Evolutionary conservation across 2,113 vertebrate species (phyloP).

Genomic region (Pseudolaguvia tuberculata): DNA sequence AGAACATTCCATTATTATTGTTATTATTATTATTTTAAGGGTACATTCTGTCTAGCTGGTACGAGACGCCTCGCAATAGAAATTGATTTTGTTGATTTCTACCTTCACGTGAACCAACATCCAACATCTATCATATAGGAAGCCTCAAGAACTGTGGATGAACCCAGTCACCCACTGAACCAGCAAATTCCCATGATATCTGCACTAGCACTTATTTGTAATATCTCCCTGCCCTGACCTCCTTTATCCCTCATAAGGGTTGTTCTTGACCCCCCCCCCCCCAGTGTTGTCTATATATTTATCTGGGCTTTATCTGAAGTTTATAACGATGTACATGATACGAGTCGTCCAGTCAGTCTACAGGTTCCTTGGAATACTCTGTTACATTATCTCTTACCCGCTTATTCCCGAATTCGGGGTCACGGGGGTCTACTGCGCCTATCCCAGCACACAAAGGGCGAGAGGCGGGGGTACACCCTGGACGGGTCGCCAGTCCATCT

Average conservation of each 20-base stretch:
- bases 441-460: too few species aligned
- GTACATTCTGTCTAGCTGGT: slow-evolving; percentile 2
- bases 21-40: not conserved
- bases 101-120: not conserved
- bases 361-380: too few species aligned
- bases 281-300: not conserved
- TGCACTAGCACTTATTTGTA: not conserved
- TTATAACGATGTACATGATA: not conserved
- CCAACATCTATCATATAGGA: too few species aligned
- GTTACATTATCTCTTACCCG: too few species aligned
- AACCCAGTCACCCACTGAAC: slow-evolving; percentile 1
- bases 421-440: too few species aligned
- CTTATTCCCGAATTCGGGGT: too few species aligned
- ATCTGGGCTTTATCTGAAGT: not conserved
- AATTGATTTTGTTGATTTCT: not conserved
- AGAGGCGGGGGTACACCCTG: too few species aligned
- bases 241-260: not conserved
- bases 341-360: not conserved
- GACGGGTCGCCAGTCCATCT: too few species aligned
- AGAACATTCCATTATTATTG: not conserved
- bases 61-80: not conserved
- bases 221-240: not conserved
- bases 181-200: slow-evolving; percentile 1
- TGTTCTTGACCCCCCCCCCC: not conserved
- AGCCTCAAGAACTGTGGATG: slow-evolving; percentile 1